These are phyloP conservation scores for Mya arenaria DNA, from an alignment of 1,140 invertebrate species.

Conservation along the genomic window DNA sequence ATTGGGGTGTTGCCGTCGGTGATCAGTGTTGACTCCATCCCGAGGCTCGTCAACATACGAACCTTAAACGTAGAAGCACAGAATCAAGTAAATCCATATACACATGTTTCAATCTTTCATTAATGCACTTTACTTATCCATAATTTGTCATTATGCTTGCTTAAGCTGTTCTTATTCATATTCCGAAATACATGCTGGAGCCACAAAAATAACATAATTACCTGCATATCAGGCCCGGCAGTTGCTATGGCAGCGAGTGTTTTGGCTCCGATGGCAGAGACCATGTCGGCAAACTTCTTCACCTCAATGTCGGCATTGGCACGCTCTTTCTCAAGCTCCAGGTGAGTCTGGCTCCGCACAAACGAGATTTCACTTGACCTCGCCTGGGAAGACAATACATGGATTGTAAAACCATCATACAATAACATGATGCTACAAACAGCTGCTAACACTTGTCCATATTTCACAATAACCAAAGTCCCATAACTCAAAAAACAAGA, in stretches of 20 bases:
- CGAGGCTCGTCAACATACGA: conserved; percentile 69
- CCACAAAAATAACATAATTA: too few species aligned
- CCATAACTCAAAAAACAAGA: too few species aligned
- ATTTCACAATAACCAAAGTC: too few species aligned
- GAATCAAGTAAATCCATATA: too few species aligned
- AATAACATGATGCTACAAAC: too few species aligned
- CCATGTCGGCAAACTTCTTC: conserved; percentile 68
- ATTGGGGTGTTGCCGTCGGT: conserved; percentile 80
- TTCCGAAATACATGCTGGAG: too few species aligned
- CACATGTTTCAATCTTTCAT: too few species aligned
- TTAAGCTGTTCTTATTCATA: too few species aligned
- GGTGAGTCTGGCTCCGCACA: conserved; percentile 53
- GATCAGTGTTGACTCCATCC: conserved; percentile 69
- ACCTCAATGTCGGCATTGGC: conserved; percentile 68
- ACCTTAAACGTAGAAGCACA: conserved; percentile 60
- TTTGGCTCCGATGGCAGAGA: conserved; percentile 65
- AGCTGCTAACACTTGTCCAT: neutral
- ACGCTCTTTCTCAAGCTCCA: conserved; percentile 65
- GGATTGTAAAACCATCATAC: too few species aligned
- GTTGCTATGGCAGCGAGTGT: conserved; percentile 72
- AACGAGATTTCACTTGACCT: conserved; percentile 62
- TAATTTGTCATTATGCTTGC: too few species aligned
- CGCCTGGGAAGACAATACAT: conserved; percentile 52
- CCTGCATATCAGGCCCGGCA: conserved; percentile 70
- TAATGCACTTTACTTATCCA: too few species aligned